phyloP scores from a whole-genome alignment of 2,113 vertebrate species.

The Pycnonotus jocosus region DNA sequence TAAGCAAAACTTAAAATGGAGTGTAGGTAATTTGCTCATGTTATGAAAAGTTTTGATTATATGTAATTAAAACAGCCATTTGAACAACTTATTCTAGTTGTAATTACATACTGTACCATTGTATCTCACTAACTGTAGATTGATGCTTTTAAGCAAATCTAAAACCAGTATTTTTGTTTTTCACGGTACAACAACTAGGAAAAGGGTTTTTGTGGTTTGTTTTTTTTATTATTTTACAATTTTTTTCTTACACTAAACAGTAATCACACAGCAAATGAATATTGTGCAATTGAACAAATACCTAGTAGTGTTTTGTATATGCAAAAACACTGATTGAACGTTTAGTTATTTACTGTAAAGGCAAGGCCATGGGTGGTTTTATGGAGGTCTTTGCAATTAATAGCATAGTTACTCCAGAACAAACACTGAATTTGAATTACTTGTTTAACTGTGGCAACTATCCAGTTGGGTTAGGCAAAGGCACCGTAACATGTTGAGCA shows the following conservation, averaged over 20 bases:
- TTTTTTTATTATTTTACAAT: neutral
- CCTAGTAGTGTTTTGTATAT: slow-evolving; percentile 71
- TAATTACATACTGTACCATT: slow-evolving; percentile 77
- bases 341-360: slow-evolving; percentile 76
- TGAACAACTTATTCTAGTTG: slow-evolving; percentile 75
- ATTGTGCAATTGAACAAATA: slow-evolving; percentile 76
- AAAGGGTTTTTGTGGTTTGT: slow-evolving; percentile 25
- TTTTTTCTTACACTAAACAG: slow-evolving; percentile 69
- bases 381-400: slow-evolving; percentile 80
- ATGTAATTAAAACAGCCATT: slow-evolving; percentile 74
- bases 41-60: slow-evolving; percentile 68
- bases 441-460: slow-evolving; percentile 78
- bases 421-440: slow-evolving; percentile 70
- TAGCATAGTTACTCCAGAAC: slow-evolving; percentile 78
- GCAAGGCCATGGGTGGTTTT: slow-evolving; percentile 83
- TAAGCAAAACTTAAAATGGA: slow-evolving; percentile 67
- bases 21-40: slow-evolving; percentile 57
- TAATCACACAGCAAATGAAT: slow-evolving; percentile 74
- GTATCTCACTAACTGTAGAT: slow-evolving; percentile 72
- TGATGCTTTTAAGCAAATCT: slow-evolving; percentile 62
- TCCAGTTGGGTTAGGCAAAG: slow-evolving; percentile 78
- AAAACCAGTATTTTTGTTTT: slow-evolving; percentile 68
- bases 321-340: slow-evolving; percentile 69
- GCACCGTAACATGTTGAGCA: slow-evolving; percentile 76
- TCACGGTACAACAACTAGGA: slow-evolving; percentile 75